Evolutionary conservation across 2,888 invertebrate genomes (phyloP).

Genomic region (Aquatica leii): DNA sequence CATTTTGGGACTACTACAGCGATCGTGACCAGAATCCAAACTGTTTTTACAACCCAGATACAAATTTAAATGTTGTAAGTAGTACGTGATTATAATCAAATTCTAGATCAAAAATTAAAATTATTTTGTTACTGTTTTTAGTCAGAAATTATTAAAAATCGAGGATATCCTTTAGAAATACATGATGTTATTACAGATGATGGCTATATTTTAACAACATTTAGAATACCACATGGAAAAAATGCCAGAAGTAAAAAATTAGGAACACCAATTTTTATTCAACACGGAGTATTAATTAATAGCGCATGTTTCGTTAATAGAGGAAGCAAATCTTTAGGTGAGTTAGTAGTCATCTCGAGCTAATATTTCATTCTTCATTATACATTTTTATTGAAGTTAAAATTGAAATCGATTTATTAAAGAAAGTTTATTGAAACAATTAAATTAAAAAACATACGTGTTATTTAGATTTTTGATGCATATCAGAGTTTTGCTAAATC

Average conservation of each 20-base stretch:
- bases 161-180: constrained; percentile 51
- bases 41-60: constrained; percentile 12
- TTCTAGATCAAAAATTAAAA: neutral
- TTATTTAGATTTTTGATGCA: no score
- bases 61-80: constrained; percentile 11
- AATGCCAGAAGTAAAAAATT: constrained; percentile 31
- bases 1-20: constrained; percentile 8
- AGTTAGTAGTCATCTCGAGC: no score
- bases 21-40: constrained; percentile 9
- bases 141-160: constrained; percentile 53
- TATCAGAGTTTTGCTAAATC: no score
- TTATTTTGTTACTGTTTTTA: constrained; percentile 34
- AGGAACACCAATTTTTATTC: constrained; percentile 51
- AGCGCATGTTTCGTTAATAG: constrained; percentile 53
- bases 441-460: no score
- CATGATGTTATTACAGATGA: constrained; percentile 52
- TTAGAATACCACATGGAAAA: constrained; percentile 50
- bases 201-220: constrained; percentile 51
- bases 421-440: no score
- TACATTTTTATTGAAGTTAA: no score
- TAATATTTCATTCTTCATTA: constrained; percentile 53
- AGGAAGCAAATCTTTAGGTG: constrained; percentile 54
- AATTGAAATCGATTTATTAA: no score
- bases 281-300: constrained; percentile 54
- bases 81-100: no score